Base-by-base conservation (phyloP, 2,113 vertebrate genomes). In the Nyctibius bracteatus region DNA sequence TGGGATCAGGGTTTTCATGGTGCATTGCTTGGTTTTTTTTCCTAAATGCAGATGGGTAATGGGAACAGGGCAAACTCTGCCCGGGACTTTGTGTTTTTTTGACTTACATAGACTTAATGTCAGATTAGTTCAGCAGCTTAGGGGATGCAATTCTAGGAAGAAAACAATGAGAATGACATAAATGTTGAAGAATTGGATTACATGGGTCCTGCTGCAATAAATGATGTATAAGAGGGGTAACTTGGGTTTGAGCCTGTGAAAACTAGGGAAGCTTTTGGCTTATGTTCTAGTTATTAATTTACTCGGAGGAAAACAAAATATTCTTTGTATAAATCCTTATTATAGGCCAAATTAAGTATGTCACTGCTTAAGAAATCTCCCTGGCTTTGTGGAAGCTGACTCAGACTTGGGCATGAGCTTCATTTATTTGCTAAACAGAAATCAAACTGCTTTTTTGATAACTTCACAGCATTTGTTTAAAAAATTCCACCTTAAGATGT, bases 281-380 rank as follows among this genome's bases (percentile, higher is more conserved):
- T 94, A n/a, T 57, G 59, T 44, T 92, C 59, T 74, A 49, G 21
- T 94, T 95, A 90, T 93, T 96, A 88, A 96, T 95, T 93, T 95
- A 39, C 65, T 84, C 0, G 0, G 80, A 94, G 81, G 62, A 94
- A 97, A 96, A 94, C 93, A 97, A 90, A 92, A 86, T 88, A 96
- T 88, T 93, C 83, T 92, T 95, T 94, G 92, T 93, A 71, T 74
- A 88, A 96, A 86, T 83, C 91, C 82, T 83, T 90, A 37, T 92
- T 92, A 81, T 71, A 78, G 82, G 90, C 80, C 88, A 92, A 95
- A 90, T 83, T 39, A 90, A 86, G 59, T 86, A 81, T 93, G 90
- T 90, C 86, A 88, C 79, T 83, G 83, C 73, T 88, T 16, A 55
- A 94, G 86, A 84, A 94, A 71, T 95, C 88, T 79, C 82, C 71